A percentile compares a stretch with the other conserved stretches of the same genome.
Evolutionary conservation across 2,888 invertebrate species (phyloP).

Genomic region (Orthonychiurus folsomi): DNA sequence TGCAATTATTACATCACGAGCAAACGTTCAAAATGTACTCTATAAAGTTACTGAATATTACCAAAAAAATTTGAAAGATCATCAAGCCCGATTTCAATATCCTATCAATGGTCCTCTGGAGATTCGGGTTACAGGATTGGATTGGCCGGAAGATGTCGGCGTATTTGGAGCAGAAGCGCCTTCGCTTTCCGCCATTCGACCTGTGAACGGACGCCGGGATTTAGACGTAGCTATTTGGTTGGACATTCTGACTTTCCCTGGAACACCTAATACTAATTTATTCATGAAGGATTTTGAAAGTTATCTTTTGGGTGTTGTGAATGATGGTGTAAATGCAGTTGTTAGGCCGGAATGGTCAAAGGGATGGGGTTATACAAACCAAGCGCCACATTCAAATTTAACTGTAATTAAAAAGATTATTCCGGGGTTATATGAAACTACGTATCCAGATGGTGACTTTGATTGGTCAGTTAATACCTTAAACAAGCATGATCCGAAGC

Average conservation of each 20-base stretch:
- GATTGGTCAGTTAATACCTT: conserved; percentile 12
- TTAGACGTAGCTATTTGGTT: conserved; percentile 21
- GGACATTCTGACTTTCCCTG: conserved; percentile 16
- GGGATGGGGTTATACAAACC: conserved; percentile 18
- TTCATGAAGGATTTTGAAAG: conserved; percentile 19
- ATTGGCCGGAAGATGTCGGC: conserved; percentile 9
- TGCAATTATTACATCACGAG: conserved; percentile 8
- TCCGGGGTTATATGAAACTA: conserved; percentile 11
- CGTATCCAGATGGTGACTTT: conserved; percentile 10
- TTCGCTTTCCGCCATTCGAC: conserved; percentile 3
- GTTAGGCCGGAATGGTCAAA: conserved; percentile 25
- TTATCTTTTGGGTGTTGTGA: conserved; percentile 3
- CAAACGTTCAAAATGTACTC: conserved; percentile 10
- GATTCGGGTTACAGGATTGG: conserved; percentile 18
- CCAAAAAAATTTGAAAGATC: not conserved
- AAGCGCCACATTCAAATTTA: conserved; percentile 10
- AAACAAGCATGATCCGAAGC: conserved; percentile 20
- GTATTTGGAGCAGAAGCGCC: conserved; percentile 11
- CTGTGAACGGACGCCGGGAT: conserved; percentile 16
- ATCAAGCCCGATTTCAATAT: conserved; percentile 1
- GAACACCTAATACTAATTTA: conserved; percentile 10
- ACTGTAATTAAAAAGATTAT: conserved; percentile 15
- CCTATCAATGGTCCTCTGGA: conserved; percentile 16
- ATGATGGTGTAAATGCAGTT: conserved; percentile 8
- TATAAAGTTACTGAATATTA: conserved; percentile 7